Evolutionary conservation across 1,140 invertebrate species (phyloP), one percentile per base, ranked within the genome.

Genomic region (Tetraneura akinire): DNA sequence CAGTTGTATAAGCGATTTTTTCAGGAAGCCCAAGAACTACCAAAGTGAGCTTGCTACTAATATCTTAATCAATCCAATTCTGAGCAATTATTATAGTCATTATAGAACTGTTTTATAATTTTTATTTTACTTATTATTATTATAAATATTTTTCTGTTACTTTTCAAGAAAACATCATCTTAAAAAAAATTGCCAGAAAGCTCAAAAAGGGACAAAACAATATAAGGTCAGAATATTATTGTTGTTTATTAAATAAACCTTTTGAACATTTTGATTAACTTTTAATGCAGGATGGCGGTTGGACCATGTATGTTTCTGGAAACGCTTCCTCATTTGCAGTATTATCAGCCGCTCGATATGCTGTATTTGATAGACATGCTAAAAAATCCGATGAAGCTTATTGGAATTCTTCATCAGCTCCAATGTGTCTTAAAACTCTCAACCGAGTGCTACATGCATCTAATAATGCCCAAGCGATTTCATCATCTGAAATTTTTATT

Each of bases 391-490:
- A 78, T 1, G 74, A 78, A 13, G 55, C 23, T 13, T 78, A 78
- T 8, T 78, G 74, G 74, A 62, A 45, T 13, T 78, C 74, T n/a
- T 78, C 74, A n/a, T 78, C 74, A 13, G 74, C 74, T 62, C 74
- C 74, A 26, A 29, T 78, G 47, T 78, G 55, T 78, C 47, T 71
- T 3, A 71, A 71, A 71, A 51, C 47, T 51, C 55, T 78, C 9
- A 60, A 10, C 14, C 32, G 53, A 26, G 55, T 57, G 9, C 4
- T 78, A 78, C 74, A 78, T n/a, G 10, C 74, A n/a, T 26, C 53
- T 1, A 57, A 26, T 21, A 62, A 62, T 47, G 55, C 11, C 4
- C 74, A 57, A 10, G 21, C 29, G 2, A 23, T n/a, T 26, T 49
- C 74, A 10, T 62, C 55, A 9, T 2, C 29, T 1, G 74, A 78